These are phyloP conservation scores for Scalopus aquaticus DNA, from an alignment of 2,113 vertebrate species.

Conservation along the genomic window DNA sequence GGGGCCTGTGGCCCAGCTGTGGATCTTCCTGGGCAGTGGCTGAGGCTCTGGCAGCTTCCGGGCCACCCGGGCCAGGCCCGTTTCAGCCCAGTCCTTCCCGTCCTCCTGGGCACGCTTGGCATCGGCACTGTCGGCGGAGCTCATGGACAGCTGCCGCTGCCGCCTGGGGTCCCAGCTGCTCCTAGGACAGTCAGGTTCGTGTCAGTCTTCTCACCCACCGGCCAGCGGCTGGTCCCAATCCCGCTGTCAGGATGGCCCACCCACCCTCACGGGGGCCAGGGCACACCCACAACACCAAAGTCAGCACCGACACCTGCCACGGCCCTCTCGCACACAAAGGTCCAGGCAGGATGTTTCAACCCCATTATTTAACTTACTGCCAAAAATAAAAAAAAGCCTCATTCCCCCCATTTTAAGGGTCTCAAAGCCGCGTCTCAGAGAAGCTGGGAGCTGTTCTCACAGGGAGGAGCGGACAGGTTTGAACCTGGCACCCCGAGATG, in stretches of 20 bases:
- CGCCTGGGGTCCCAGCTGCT: constrained; percentile 91
- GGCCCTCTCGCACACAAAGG: background rate
- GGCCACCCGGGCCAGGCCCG: constrained; percentile 73
- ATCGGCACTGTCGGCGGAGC: constrained; percentile 90
- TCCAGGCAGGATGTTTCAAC: background rate
- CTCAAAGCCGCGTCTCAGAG: background rate
- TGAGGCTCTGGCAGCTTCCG: constrained; percentile 87
- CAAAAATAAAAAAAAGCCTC: too few relatives aligned
- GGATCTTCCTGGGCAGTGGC: constrained; percentile 87
- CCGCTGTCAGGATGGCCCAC: background rate
- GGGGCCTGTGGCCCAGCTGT: constrained; percentile 85
- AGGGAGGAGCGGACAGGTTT: background rate
- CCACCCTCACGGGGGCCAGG: accelerated
- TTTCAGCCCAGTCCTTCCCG: constrained; percentile 85
- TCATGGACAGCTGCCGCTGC: constrained; percentile 89
- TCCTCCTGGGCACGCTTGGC: constrained; percentile 88
- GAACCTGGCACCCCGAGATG: background rate
- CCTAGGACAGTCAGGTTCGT: constrained; percentile 82
- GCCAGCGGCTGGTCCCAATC: background rate
- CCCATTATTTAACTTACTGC: too few relatives aligned
- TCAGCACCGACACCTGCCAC: background rate
- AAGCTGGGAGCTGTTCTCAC: too few relatives aligned
- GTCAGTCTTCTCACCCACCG: background rate
- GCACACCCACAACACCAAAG: background rate
- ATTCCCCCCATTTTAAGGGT: background rate